A percentile compares a stretch with the other conserved stretches of the same genome.
Evolutionary conservation across 2,797 vertebrate species (phyloP).

Genomic region (Mus spretus): DNA sequence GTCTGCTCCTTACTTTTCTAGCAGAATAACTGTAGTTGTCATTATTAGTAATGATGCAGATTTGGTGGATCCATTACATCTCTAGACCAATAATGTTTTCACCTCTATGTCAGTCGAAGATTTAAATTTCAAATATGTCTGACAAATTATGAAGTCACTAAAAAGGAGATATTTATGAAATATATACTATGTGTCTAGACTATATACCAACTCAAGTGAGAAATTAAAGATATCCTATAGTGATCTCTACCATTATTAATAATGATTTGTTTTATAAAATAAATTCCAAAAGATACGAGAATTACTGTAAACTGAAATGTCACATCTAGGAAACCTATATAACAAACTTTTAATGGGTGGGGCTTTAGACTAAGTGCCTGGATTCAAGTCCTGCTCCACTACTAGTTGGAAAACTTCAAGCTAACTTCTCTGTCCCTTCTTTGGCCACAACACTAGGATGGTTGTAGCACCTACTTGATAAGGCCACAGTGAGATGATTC

Average conservation of each 20-base stretch:
- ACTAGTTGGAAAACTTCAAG: background rate
- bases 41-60: conserved; percentile 20
- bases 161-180: conserved; percentile 34
- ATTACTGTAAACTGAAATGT: conserved; percentile 50
- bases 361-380: background rate
- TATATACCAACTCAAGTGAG: conserved; percentile 36
- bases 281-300: conserved; percentile 50
- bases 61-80: background rate
- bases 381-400: background rate
- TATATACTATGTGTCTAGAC: conserved; percentile 17
- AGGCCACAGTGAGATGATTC: background rate
- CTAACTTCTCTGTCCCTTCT: background rate
- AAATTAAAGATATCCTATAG: conserved; percentile 56
- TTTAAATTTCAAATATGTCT: conserved; percentile 62
- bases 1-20: conserved; percentile 25
- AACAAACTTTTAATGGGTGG: background rate
- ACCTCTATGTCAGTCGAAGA: conserved; percentile 5
- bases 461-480: conserved; percentile 33
- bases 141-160: conserved; percentile 22
- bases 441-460: conserved; percentile 11
- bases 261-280: conserved; percentile 61
- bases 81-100: conserved; percentile 42
- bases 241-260: conserved; percentile 6
- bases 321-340: conserved; percentile 45
- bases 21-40: background rate